Base-by-base conservation (phyloP, 2,888 invertebrate species). In the Microdon myrmicae region DNA sequence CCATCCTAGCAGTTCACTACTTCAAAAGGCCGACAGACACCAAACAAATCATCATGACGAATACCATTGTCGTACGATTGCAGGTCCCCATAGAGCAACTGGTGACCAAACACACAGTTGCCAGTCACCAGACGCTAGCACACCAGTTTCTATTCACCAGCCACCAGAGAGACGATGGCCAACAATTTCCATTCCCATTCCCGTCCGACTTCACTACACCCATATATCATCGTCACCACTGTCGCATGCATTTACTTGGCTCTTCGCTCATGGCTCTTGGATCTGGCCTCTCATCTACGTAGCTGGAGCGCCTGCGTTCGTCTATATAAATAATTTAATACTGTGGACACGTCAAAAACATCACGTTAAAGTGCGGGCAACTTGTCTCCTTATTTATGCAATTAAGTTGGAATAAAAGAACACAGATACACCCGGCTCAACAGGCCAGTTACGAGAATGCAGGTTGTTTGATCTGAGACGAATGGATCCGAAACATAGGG, bases 301-400 rank as follows among this genome's bases (percentile, higher is more conserved):
- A 13, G 7, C 29, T 23, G 25, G n/a, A 10, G 45, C 8, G 54
- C 43, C 37, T 48, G 37, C 26, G 17, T 41, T 28, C 32, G 55
- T 29, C 38, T 32, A 56, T 59, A 66, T 66, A 66, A 66, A 66
- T 66, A 64, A 70, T 70, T 70, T 70, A 68, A 70, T 69, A 67
- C 68, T 68, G 69, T 68, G 68, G 69, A 68, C 68, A 70, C 68
- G 70, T 69, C 70, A 70, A 70, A 70, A 70, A 56, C 69, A 69
- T 70, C 70, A 70, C 69, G 69, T 69, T 70, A 70, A 70, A 70
- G 70, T 70, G 70, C 69, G 69, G 70, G 70, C 67, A 70, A 70
- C 70, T 70, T 70, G 70, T 70, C 70, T 70, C 68, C 67, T 70
- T 69, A 70, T 69, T 68, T 69, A 68, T 70, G 68, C 70, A 70